Conservation (phyloP, 2,888 invertebrate species). For the Hyposoter dolosus region DNA sequence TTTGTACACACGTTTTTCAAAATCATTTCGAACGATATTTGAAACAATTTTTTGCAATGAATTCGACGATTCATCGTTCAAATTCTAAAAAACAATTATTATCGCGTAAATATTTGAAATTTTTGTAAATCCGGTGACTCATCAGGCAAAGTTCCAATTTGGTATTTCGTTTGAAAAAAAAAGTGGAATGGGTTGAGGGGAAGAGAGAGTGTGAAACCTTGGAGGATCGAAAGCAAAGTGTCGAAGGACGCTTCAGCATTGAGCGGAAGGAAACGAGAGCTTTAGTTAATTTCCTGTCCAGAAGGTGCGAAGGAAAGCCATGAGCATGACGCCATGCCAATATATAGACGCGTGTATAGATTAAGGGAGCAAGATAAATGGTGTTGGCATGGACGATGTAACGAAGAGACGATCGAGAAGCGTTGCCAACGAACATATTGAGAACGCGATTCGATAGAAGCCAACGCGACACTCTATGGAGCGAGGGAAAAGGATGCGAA, state of each 20-base stretch:
- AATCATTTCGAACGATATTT: neutral
- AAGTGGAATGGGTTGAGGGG: neutral
- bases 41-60: too few species aligned
- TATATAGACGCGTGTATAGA: neutral
- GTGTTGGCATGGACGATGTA: constrained; percentile 15
- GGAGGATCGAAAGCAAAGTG: constrained; percentile 11
- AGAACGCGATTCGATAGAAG: constrained; percentile 19
- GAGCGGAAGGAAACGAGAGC: constrained; percentile 71
- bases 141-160: neutral
- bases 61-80: too few species aligned
- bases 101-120: neutral
- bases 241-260: constrained; percentile 44
- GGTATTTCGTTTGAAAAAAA: too few species aligned
- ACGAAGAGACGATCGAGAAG: constrained; percentile 26
- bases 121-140: neutral
- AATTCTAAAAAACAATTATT: neutral
- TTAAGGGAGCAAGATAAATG: constrained; percentile 41
- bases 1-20: neutral
- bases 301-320: constrained; percentile 61
- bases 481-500: neutral
- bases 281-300: constrained; percentile 76
- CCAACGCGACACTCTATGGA: constrained; percentile 11
- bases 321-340: constrained; percentile 21
- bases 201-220: constrained; percentile 1
- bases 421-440: neutral